Conservation (phyloP, 2,113 vertebrate species). For the Rhegmatorhina hoffmannsi region DNA sequence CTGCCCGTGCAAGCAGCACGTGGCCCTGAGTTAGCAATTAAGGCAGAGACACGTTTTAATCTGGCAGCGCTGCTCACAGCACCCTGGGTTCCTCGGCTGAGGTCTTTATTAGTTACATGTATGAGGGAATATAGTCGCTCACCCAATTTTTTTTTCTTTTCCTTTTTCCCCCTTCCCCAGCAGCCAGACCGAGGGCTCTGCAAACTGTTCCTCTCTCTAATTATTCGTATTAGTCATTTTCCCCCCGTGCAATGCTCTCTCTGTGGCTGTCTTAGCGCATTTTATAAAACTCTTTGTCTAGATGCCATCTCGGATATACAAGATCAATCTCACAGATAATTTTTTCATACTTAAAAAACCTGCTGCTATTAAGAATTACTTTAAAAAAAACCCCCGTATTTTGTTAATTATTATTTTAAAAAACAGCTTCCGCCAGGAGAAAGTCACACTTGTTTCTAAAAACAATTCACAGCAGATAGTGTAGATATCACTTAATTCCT, state of each 20-base stretch:
- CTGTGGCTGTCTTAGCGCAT: background rate
- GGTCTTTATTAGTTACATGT: background rate
- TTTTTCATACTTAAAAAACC: background rate
- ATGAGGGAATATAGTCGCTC: background rate
- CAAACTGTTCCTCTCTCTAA: background rate
- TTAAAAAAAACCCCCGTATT: background rate
- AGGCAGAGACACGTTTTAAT: background rate
- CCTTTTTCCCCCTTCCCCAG: background rate
- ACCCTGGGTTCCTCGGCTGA: background rate
- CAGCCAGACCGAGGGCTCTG: background rate
- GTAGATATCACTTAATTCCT: constrained; percentile 75
- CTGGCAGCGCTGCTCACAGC: background rate
- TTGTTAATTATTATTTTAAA: background rate
- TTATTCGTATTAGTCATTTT: background rate
- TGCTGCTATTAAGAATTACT: background rate
- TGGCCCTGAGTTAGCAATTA: background rate
- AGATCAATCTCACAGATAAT: background rate
- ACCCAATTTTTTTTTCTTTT: background rate
- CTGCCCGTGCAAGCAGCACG: background rate
- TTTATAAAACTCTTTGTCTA: background rate
- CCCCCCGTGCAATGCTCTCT: background rate
- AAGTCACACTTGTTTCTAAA: constrained; percentile 42
- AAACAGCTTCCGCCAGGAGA: background rate
- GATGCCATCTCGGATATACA: background rate
- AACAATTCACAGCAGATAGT: constrained; percentile 69